These are phyloP conservation scores for Gasteruption jaculator DNA, from an alignment of 2,888 invertebrate species.

Conservation along the genomic window DNA sequence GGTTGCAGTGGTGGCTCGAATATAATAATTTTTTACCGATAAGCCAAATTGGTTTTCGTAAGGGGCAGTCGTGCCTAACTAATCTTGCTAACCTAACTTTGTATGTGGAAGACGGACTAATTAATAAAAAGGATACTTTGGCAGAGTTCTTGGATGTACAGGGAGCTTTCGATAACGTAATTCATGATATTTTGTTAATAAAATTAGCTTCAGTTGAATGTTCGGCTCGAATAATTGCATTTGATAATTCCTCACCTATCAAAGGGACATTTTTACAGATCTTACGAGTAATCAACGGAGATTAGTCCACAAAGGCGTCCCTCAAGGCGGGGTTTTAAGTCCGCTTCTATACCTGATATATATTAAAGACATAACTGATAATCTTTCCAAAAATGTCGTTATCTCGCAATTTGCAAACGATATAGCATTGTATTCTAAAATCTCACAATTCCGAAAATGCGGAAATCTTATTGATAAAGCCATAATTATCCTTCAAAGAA, in stretches of 20 bases:
- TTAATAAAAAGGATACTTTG: not conserved
- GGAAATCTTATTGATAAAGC: too few species aligned
- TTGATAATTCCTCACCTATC: not conserved
- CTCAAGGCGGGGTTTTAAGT: conserved; percentile 4
- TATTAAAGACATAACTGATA: not conserved
- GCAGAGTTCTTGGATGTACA: conserved; percentile 11
- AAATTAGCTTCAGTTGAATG: not conserved
- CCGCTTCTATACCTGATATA: conserved; percentile 4
- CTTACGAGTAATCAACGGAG: not conserved
- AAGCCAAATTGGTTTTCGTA: conserved; percentile 4
- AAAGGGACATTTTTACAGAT: not conserved
- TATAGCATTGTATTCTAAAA: not conserved
- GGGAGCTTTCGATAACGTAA: conserved; percentile 5
- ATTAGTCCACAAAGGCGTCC: conserved; percentile 1
- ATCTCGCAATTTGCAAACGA: conserved; percentile 3
- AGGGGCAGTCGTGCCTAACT: not conserved
- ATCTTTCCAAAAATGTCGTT: not conserved
- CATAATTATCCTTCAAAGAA: too few species aligned
- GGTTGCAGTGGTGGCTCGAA: conserved; percentile 10
- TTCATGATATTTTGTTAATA: not conserved
- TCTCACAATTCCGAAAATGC: too few species aligned
- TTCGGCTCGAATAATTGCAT: not conserved
- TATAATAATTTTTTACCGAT: not conserved
- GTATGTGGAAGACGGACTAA: not conserved
- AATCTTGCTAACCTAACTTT: conserved; percentile 3